Conservation (phyloP, 2,113 vertebrate genomes). For the Orycteropus afer region DNA sequence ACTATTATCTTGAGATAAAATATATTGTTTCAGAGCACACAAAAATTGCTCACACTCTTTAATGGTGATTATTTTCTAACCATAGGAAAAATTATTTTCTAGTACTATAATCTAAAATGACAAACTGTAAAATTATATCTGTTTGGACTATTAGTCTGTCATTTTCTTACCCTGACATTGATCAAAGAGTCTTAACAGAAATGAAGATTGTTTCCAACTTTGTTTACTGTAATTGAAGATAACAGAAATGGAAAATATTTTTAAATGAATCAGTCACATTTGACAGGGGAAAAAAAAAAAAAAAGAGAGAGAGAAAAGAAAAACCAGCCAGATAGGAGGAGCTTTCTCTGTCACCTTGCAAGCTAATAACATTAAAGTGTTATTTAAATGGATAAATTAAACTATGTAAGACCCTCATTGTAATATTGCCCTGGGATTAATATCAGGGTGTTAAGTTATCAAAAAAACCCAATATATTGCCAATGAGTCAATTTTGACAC, state of each 20-base stretch:
- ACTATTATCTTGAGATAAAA: background rate
- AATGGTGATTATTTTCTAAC: background rate
- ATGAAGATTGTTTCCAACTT: background rate
- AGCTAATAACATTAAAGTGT: background rate
- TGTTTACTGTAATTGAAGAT: background rate
- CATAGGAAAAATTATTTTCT: background rate
- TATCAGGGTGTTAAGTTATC: background rate
- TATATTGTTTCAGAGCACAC: background rate
- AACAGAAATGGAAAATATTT: background rate
- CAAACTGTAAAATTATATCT: background rate
- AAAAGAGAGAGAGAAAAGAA: background rate
- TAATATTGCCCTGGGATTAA: background rate
- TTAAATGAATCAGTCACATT: background rate
- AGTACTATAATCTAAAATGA: background rate
- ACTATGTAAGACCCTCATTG: background rate
- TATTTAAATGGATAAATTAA: background rate
- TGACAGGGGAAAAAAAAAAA: background rate
- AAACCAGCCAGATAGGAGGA: background rate
- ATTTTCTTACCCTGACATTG: background rate
- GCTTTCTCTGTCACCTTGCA: background rate
- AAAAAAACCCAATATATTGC: no score
- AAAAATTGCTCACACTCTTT: background rate
- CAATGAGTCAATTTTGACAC: no score
- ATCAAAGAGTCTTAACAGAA: background rate
- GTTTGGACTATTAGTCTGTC: background rate